A percentile compares a stretch with the other conserved stretches of the same genome.
These are phyloP conservation scores for Epicampocera succincta DNA, from an alignment of 2,888 invertebrate species.

Conservation along the genomic window DNA sequence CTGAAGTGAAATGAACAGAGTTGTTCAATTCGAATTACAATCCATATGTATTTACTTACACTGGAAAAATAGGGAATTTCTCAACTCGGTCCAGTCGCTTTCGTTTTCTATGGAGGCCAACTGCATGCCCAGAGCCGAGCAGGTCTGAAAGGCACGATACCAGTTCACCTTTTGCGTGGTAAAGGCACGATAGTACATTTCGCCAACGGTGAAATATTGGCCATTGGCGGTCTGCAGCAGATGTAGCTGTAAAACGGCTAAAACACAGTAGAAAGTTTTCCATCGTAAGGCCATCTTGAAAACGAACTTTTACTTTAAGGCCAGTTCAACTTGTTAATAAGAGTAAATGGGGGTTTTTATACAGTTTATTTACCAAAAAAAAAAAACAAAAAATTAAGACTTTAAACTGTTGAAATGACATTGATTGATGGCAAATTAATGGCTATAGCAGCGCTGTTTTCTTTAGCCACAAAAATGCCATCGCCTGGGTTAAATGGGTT, in stretches of 20 bases:
- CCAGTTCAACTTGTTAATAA: too few species aligned
- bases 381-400: too few species aligned
- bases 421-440: too few species aligned
- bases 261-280: neutral
- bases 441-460: too few species aligned
- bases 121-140: constrained; percentile 3
- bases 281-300: constrained; percentile 13
- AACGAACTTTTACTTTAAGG: neutral
- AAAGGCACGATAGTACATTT: constrained; percentile 6
- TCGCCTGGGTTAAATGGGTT: too few species aligned
- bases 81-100: neutral
- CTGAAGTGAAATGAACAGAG: neutral
- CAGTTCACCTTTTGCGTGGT: constrained; percentile 31
- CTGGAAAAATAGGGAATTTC: neutral
- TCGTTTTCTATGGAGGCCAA: constrained; percentile 45
- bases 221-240: neutral
- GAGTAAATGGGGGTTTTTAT: too few species aligned
- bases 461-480: too few species aligned
- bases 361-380: too few species aligned
- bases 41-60: constrained; percentile 25
- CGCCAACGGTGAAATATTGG: neutral
- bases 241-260: neutral
- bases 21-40: neutral
- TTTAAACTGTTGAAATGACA: too few species aligned
- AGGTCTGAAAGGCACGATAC: constrained; percentile 35